Percentiles rank a stretch among this genome's conserved stretches.
These are phyloP conservation scores for Lophius piscatorius DNA, from an alignment of 2,113 vertebrate genomes.

Conservation along the genomic window DNA sequence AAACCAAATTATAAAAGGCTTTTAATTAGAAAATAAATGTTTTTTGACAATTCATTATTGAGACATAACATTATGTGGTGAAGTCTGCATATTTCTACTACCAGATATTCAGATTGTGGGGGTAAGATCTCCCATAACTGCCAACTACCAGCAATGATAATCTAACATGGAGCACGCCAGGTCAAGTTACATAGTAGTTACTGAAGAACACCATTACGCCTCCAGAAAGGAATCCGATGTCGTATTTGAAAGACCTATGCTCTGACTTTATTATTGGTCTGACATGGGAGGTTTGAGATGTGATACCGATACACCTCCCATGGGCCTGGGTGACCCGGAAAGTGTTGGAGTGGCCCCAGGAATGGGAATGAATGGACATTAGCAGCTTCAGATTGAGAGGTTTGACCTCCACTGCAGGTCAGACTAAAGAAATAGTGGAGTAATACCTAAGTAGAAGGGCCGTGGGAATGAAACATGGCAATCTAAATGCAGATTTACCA, in stretches of 20 bases:
- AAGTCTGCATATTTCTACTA: no score
- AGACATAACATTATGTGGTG: no score
- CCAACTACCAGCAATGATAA: slow-evolving; percentile 22
- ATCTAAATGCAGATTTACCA: no score
- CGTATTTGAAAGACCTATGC: slow-evolving; percentile 41
- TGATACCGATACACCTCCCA: slow-evolving; percentile 45
- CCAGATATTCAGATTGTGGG: no score
- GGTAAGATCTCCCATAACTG: no score
- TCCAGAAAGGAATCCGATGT: slow-evolving; percentile 48
- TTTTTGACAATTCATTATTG: no score
- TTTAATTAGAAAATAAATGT: no score
- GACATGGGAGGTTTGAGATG: slow-evolving; percentile 38
- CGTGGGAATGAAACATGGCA: no score
- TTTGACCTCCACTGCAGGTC: slow-evolving; percentile 6
- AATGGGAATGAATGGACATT: slow-evolving; percentile 24
- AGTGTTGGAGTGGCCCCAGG: slow-evolving; percentile 20
- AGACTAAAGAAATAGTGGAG: not conserved
- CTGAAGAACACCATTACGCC: slow-evolving; percentile 12
- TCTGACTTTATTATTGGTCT: slow-evolving; percentile 63
- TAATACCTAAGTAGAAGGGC: no score
- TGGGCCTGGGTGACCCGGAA: slow-evolving; percentile 46
- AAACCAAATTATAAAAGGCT: no score
- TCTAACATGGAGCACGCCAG: slow-evolving; percentile 9
- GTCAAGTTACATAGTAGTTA: slow-evolving; percentile 17
- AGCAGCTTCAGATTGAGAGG: not conserved